These are phyloP conservation scores for Squalus acanthias DNA, from an alignment of 2,797 vertebrate genomes.

Conservation along the genomic window DNA sequence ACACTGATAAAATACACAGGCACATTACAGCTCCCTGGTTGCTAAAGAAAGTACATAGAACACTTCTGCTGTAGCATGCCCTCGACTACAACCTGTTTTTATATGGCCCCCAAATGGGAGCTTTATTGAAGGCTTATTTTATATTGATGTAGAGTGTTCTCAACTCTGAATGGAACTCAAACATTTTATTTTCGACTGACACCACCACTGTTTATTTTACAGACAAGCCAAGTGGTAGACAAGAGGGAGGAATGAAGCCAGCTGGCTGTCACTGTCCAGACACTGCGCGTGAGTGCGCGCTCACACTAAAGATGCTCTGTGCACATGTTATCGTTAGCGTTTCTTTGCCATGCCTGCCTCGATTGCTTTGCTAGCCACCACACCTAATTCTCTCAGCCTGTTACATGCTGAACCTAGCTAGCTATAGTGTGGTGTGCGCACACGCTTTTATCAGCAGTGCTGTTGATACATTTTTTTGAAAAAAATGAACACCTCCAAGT, in stretches of 20 bases:
- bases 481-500: neutral
- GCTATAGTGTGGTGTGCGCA: neutral
- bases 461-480: neutral
- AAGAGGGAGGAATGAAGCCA: neutral
- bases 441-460: neutral
- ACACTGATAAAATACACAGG: neutral
- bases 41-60: neutral
- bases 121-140: neutral
- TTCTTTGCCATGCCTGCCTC: neutral
- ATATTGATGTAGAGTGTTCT: neutral
- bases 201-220: neutral
- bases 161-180: neutral
- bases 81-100: neutral
- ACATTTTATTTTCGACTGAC: neutral
- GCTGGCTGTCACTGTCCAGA: neutral
- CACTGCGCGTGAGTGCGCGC: neutral
- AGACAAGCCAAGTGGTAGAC: neutral
- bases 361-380: neutral
- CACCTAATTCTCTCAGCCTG: neutral
- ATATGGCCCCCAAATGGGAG: neutral
- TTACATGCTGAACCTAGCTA: constrained; percentile 22
- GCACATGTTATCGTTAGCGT: neutral
- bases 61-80: no score
- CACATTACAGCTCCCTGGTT: neutral
- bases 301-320: neutral